These are phyloP conservation scores for Heterohyrax brucei DNA, from an alignment of 2,797 vertebrate species.

Conservation along the genomic window DNA sequence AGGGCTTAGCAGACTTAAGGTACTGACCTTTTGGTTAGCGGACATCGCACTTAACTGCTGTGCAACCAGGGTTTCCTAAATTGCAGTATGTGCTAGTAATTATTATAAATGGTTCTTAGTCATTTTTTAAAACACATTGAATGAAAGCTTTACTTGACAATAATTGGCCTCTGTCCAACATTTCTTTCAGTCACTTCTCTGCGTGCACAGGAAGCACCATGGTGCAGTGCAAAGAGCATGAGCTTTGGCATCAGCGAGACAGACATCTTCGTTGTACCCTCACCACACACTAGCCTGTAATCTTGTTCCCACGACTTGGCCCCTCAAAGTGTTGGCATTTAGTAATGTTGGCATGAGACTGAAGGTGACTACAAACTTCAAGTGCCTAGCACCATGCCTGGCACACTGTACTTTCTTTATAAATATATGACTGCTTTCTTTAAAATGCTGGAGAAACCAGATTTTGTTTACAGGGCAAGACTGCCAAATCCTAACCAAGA, in stretches of 20 bases:
- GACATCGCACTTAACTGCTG: too few relatives aligned
- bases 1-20: too few relatives aligned
- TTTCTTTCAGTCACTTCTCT: neutral
- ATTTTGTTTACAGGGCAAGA: neutral
- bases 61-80: neutral
- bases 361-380: neutral
- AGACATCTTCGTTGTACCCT: neutral
- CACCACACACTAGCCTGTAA: neutral
- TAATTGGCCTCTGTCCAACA: neutral
- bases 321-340: neutral
- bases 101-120: neutral
- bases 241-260: neutral
- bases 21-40: too few relatives aligned
- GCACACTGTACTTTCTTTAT: neutral
- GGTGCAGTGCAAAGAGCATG: neutral
- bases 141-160: neutral
- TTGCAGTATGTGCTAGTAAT: neutral
- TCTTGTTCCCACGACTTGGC: neutral
- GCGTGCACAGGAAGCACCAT: neutral
- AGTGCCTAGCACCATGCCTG: neutral
- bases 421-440: neutral
- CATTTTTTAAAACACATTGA: neutral
- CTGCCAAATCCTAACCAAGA: neutral
- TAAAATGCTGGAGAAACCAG: constrained; percentile 28
- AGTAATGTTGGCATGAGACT: neutral